Evolutionary conservation across 2,888 invertebrate genomes (phyloP).

Genomic region (Cheilosia grossa): DNA sequence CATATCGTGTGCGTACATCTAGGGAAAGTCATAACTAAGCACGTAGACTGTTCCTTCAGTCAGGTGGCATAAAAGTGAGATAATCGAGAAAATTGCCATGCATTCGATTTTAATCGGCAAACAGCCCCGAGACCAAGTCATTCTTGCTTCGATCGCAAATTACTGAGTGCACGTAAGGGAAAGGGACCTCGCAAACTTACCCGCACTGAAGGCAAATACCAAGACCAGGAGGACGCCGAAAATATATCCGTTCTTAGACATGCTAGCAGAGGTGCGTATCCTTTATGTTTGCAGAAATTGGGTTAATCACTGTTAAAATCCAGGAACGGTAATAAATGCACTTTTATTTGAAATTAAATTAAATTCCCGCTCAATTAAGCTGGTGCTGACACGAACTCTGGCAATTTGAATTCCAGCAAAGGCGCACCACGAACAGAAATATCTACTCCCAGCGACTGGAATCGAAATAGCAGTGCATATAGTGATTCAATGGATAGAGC

Average conservation of each 20-base stretch:
- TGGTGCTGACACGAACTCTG: slow-evolving; percentile 2
- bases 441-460: slow-evolving; percentile 21
- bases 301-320: slow-evolving; percentile 18
- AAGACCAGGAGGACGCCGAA: slow-evolving; percentile 63
- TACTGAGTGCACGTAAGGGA: slow-evolving; percentile 19
- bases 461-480: not conserved
- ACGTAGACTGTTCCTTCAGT: slow-evolving; percentile 11
- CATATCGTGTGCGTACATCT: slow-evolving; percentile 28
- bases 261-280: slow-evolving; percentile 45
- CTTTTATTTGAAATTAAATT: slow-evolving; percentile 5
- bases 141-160: slow-evolving; percentile 36
- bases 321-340: slow-evolving; percentile 15
- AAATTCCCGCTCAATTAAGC: slow-evolving; percentile 32
- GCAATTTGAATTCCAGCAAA: slow-evolving; percentile 17
- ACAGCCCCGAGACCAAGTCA: slow-evolving; percentile 6
- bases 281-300: slow-evolving; percentile 19
- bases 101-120: slow-evolving; percentile 16
- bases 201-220: slow-evolving; percentile 62
- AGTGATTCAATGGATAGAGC: slow-evolving; percentile 14
- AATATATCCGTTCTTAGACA: slow-evolving; percentile 69
- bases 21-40: slow-evolving; percentile 10
- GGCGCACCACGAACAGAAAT: not conserved
- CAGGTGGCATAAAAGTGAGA: slow-evolving; percentile 11
- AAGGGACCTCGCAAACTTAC: slow-evolving; percentile 46
- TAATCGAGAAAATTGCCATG: slow-evolving; percentile 59